Evolutionary conservation across 2,797 vertebrate species (phyloP), one percentile per base, ranked within the genome.

Genomic region (Acropternis orthonyx): DNA sequence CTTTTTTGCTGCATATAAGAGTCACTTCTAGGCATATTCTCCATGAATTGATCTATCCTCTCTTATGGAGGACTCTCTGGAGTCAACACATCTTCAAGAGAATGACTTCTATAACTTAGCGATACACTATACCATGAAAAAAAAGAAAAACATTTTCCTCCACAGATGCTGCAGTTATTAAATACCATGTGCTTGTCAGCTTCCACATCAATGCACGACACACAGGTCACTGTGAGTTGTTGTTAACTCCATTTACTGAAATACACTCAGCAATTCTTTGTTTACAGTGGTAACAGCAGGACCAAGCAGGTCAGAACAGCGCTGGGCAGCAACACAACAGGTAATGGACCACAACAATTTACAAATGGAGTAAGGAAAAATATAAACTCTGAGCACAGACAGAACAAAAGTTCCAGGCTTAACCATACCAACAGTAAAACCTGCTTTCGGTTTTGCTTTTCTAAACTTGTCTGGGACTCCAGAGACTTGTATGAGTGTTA

Each of bases 81-180:
- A 84, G 10, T 22, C n/a, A 19, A 37, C 16, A 46, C 1, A 55
- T 9, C 12, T 24, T 81, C 1, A 1, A 21, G 3, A 6, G 2
- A 78, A 37, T 41, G 10, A 39, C 7, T 81, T 93, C 15, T 20
- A 27, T 5, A 63, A 12, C 5, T 68, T 48, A 78, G 7, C 20
- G 75, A 36, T 16, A 28, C 14, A 18, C 3, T 32, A 7, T 19
- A 20, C 1, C 9, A 56, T 20, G 28, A 37, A 28, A 58, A 73
- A 72, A 48, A 62, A 27, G 13, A 7, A 37, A 10, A 24, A 22
- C 2, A 55, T 17, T 34, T 26, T 68, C 18, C 12, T 81, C 48
- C 27, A 43, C 32, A 62, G 48, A 41, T 52, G 32, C 20, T 46
- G 41, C 12, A 78, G 27, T 74, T 85, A 39, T 32, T 41, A 61